These are phyloP conservation scores for Chondrilla cf. caribensis DNA, from an alignment of 37 sponge, comb jelly and placozoan genomes.

Conservation along the genomic window DNA sequence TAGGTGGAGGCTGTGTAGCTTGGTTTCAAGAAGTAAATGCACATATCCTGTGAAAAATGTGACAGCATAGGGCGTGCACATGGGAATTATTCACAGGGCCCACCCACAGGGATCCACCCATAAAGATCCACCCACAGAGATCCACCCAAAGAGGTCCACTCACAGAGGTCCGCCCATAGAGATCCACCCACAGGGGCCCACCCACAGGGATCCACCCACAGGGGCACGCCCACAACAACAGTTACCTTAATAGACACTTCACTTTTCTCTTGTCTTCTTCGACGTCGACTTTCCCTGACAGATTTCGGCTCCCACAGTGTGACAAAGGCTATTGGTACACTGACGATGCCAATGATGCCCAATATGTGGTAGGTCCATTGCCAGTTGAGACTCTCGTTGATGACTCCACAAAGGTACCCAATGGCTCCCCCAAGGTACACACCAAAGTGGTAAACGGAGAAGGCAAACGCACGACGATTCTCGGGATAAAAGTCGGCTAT, in stretches of 20 bases:
- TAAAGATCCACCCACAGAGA: too few species aligned
- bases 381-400: conserved; percentile 62
- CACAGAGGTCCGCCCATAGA: background rate
- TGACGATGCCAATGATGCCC: conserved; percentile 60
- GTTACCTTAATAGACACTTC: background rate
- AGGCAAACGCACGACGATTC: conserved; percentile 60
- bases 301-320: conserved; percentile 69
- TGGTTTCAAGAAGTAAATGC: conserved; percentile 42
- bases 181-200: background rate
- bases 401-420: conserved; percentile 63
- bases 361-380: conserved; percentile 79
- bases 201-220: background rate
- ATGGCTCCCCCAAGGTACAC: conserved; percentile 79
- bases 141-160: too few species aligned
- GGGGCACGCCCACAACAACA: background rate
- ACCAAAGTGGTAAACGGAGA: conserved; percentile 78
- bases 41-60: conserved; percentile 46
- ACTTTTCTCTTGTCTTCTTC: conserved; percentile 38
- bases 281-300: conserved; percentile 44
- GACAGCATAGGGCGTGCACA: background rate
- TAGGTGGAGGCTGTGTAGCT: conserved; percentile 39
- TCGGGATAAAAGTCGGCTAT: conserved; percentile 77
- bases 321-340: conserved; percentile 48
- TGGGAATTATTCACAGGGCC: too few species aligned
- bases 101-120: too few species aligned